Base-by-base conservation (phyloP, 2,113 vertebrate genomes). In the Monopterus albus region DNA sequence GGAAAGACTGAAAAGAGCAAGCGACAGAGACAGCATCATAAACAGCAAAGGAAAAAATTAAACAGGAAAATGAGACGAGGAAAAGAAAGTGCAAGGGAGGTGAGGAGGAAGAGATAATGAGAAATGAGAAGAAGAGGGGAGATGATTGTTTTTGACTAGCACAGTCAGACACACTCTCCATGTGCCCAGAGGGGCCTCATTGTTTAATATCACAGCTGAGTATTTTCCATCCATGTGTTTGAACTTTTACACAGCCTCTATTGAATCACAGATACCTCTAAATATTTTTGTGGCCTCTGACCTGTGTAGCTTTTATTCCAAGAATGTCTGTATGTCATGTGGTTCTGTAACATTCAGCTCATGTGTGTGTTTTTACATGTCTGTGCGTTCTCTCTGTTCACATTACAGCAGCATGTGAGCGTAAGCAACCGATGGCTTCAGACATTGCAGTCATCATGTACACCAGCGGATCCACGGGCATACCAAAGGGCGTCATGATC, bases 361-460 rank as follows among this genome's bases (percentile, higher is more conserved):
- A 21, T 59, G 18, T 66, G 17, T 66, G 17, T 38, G n/a, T 35
- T 4, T 38, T 3, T 56, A n/a, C 18, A 3, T 51, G 36, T 58
- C 1, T 42, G 29, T n/a, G 25, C 47, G 20, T 28, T 56, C 28
- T 56, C 5, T 64, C 11, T 77, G n/a, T 72, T 47, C 21, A 23
- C 51, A 21, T 39, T n/a, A 5, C 88, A 96, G 94, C 89, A 2
- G 77, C 71, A 79, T 43, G 12, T 83, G 84, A 58, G 84, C 83
- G 57, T 57, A 69, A 68, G 40, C 90, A 82, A 50, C 95, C 96
- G 0, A 28, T 88, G 55, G 89, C 96, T 9, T 92, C 92, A 0
- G 97, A 99, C 80, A 92, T 96, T 0, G 97, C 97, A 0, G 97
- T 99, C 58, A 96, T 98, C 89, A 99, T 99, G 97, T 99, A 98